Evolutionary conservation across 2,797 vertebrate species (phyloP).

Genomic region (Danio aesculapii): DNA sequence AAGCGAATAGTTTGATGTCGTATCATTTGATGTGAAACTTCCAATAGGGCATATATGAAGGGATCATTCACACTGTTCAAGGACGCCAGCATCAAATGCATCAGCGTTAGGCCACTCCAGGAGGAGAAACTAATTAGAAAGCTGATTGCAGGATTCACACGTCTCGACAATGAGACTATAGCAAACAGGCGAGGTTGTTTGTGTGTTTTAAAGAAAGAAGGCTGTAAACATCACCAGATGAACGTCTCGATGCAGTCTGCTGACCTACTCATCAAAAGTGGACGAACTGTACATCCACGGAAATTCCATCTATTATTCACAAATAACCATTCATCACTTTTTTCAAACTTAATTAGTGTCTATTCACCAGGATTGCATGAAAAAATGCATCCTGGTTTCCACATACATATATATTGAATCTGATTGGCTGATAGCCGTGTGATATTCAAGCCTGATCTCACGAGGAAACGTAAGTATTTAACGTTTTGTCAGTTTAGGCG

Average conservation of each 20-base stretch:
- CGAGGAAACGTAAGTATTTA: too few relatives aligned
- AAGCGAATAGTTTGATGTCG: neutral
- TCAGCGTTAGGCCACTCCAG: too few relatives aligned
- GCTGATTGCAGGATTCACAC: constrained; percentile 3
- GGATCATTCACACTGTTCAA: constrained; percentile 22
- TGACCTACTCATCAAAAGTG: neutral
- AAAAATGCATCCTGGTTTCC: too few relatives aligned
- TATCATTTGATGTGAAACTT: neutral
- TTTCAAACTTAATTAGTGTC: too few relatives aligned
- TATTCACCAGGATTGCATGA: too few relatives aligned
- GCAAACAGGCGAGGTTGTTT: neutral
- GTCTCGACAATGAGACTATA: neutral
- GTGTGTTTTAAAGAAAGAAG: constrained; percentile 7
- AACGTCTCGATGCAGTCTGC: neutral
- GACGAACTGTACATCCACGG: neutral
- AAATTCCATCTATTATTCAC: neutral
- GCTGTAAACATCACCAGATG: neutral
- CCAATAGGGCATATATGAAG: neutral
- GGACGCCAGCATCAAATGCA: neutral
- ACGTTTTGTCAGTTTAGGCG: too few relatives aligned
- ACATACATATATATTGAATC: too few relatives aligned
- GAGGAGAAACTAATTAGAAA: constrained; percentile 12
- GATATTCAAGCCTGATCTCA: too few relatives aligned
- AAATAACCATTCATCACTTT: too few relatives aligned
- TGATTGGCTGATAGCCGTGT: too few relatives aligned